Evolutionary conservation across 2,888 invertebrate genomes (phyloP).

Genomic region (Dioctria rufipes): DNA sequence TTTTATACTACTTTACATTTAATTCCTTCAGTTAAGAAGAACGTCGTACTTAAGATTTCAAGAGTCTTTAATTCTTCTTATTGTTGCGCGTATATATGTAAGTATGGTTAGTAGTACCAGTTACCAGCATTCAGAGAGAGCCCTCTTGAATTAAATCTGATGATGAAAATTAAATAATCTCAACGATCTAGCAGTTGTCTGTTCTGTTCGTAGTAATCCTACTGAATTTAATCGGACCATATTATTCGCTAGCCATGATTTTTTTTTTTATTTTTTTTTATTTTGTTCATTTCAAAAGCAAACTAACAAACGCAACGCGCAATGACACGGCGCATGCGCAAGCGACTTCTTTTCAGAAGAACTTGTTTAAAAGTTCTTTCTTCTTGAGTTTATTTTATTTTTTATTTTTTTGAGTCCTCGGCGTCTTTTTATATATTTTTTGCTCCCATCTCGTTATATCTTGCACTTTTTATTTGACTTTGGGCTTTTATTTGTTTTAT

Average conservation of each 20-base stretch:
- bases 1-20: constrained; percentile 8
- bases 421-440: not conserved
- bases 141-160: constrained; percentile 22
- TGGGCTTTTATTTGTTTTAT: constrained; percentile 22
- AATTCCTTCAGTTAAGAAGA: not conserved
- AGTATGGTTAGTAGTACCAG: not conserved
- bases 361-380: constrained; percentile 33
- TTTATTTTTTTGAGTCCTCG: constrained; percentile 42
- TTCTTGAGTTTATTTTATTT: not conserved
- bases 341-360: constrained; percentile 21
- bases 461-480: constrained; percentile 31
- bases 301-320: not conserved
- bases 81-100: not conserved
- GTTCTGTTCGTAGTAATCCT: not conserved
- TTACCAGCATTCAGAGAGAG: constrained; percentile 18
- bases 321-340: constrained; percentile 40
- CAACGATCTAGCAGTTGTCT: constrained; percentile 31
- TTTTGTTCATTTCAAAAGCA: constrained; percentile 13
- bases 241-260: not conserved
- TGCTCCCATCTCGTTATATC: constrained; percentile 35
- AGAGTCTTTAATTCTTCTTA: constrained; percentile 19
- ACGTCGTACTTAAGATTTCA: not conserved
- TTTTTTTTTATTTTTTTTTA: not conserved
- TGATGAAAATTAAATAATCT: constrained; percentile 17
- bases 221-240: constrained; percentile 36